These are phyloP conservation scores for Drosophila greeni DNA, from an alignment of 2,888 invertebrate genomes.

Conservation along the genomic window DNA sequence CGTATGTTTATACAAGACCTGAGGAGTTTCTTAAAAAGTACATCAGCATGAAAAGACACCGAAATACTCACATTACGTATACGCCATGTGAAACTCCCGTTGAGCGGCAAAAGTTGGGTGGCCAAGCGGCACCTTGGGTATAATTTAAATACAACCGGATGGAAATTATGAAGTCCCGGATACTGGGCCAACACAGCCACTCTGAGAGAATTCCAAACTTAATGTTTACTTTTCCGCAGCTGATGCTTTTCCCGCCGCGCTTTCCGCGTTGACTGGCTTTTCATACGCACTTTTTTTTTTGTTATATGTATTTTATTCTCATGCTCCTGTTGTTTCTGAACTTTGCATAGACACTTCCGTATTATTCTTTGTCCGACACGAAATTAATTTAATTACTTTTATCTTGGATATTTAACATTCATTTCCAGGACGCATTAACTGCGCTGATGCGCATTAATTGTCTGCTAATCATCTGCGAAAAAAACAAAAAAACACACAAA, in stretches of 20 bases:
- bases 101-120: constrained; percentile 40
- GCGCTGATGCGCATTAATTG: constrained; percentile 21
- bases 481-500: constrained; percentile 20
- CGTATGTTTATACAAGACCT: background rate
- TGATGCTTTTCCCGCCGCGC: constrained; percentile 45
- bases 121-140: constrained; percentile 41
- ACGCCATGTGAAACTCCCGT: constrained; percentile 38
- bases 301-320: constrained; percentile 11
- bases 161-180: constrained; percentile 66
- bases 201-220: constrained; percentile 51
- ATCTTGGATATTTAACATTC: constrained; percentile 42
- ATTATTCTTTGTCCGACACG: constrained; percentile 56
- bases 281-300: constrained; percentile 54
- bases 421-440: constrained; percentile 41
- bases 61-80: constrained; percentile 55
- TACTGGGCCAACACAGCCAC: constrained; percentile 49
- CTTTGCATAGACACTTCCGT: constrained; percentile 51
- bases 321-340: constrained; percentile 36
- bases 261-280: constrained; percentile 50
- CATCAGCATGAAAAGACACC: constrained; percentile 20
- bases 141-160: constrained; percentile 65
- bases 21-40: constrained; percentile 22
- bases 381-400: constrained; percentile 51
- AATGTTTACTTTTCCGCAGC: constrained; percentile 68
- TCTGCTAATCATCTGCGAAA: constrained; percentile 35